Evolutionary conservation across 2,888 invertebrate species (phyloP).

Genomic region (Mesorhabditis belari): DNA sequence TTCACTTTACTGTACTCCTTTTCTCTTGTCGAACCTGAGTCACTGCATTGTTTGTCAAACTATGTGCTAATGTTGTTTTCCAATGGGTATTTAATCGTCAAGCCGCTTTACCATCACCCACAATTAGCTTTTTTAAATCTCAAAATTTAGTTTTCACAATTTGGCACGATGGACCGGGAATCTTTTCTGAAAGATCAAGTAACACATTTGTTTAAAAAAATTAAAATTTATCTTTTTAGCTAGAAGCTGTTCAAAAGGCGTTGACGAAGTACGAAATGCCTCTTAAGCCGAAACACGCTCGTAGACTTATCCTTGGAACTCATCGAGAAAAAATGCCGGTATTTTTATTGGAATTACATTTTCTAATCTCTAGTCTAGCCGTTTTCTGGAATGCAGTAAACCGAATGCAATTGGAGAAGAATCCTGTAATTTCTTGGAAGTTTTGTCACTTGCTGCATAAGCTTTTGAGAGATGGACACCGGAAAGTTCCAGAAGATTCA

Average conservation of each 20-base stretch:
- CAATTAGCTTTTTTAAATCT: too few relatives aligned
- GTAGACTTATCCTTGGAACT: constrained; percentile 62
- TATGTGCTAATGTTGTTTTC: too few relatives aligned
- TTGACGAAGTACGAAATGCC: constrained; percentile 84
- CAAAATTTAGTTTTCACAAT: too few relatives aligned
- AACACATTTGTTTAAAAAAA: neutral
- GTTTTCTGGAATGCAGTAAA: constrained; percentile 77
- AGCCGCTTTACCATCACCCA: too few relatives aligned
- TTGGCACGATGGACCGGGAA: neutral
- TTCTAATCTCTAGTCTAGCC: constrained; percentile 53
- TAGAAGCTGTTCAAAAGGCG: constrained; percentile 82
- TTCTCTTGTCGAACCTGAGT: too few relatives aligned
- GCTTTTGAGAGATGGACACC: constrained; percentile 85
- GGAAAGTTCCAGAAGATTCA: constrained; percentile 34
- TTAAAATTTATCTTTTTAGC: constrained; percentile 59
- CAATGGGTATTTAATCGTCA: too few relatives aligned
- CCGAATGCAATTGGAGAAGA: constrained; percentile 76
- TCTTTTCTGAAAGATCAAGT: neutral
- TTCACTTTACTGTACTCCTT: too few relatives aligned
- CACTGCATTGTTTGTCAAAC: too few relatives aligned
- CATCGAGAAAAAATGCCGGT: constrained; percentile 42
- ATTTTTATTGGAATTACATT: neutral
- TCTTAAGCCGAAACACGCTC: constrained; percentile 95
- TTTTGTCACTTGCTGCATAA: constrained; percentile 96
- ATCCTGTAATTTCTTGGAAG: constrained; percentile 95